Evolutionary conservation across 2,797 vertebrate species (phyloP).

Genomic region (Selene dorsalis): DNA sequence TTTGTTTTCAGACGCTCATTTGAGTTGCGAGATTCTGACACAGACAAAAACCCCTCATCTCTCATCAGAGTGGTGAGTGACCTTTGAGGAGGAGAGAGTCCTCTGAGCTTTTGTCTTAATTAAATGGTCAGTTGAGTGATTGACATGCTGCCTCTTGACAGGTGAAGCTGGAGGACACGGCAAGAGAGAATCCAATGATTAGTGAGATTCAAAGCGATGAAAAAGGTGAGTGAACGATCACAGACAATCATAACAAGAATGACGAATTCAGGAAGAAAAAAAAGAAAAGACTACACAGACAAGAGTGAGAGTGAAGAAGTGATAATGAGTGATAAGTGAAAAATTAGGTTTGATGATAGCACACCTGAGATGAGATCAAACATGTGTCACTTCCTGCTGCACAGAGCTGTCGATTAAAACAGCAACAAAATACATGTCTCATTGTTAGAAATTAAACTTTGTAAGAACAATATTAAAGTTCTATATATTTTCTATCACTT

Average conservation of each 20-base stretch:
- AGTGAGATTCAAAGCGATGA: slow-evolving; percentile 71
- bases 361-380: neutral
- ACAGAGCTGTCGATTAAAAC: too few relatives aligned
- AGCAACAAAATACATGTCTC: too few relatives aligned
- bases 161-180: slow-evolving; percentile 70
- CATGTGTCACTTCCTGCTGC: too few relatives aligned
- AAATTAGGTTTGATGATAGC: neutral
- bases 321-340: too few relatives aligned
- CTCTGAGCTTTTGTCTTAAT: neutral
- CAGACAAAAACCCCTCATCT: slow-evolving; percentile 35
- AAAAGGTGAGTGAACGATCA: slow-evolving; percentile 56
- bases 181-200: slow-evolving; percentile 64
- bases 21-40: slow-evolving; percentile 43
- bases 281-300: neutral
- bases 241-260: neutral
- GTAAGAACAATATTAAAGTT: too few relatives aligned
- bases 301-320: too few relatives aligned
- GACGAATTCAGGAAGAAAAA: neutral
- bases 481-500: neutral
- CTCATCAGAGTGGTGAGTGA: slow-evolving; percentile 80
- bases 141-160: slow-evolving; percentile 17
- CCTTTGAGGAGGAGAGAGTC: neutral
- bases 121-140: fast-evolving
- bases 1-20: slow-evolving; percentile 70
- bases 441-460: too few relatives aligned